Conservation (phyloP, 1,140 invertebrate genomes). For the Orchestia grillus region DNA sequence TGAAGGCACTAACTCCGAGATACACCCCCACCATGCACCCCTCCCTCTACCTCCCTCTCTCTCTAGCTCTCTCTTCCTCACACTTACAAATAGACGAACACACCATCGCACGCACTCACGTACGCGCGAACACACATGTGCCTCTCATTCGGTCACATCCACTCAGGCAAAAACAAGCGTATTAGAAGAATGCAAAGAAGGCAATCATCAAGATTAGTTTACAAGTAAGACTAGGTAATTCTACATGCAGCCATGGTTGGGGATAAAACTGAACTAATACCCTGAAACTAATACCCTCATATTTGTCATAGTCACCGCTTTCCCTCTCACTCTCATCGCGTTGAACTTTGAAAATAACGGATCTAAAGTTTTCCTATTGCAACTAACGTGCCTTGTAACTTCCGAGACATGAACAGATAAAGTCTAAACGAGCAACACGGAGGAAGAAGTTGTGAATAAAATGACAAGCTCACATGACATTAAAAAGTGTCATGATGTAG, state of each 20-base stretch:
- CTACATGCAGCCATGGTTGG: neutral
- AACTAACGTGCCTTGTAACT: neutral
- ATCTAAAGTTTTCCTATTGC: neutral
- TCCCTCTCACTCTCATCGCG: neutral
- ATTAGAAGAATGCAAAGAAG: neutral
- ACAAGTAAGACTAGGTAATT: neutral
- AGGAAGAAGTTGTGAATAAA: neutral
- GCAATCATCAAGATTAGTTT: neutral
- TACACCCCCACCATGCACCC: neutral
- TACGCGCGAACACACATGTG: neutral
- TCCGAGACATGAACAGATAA: neutral
- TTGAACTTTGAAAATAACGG: neutral
- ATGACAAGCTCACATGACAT: neutral
- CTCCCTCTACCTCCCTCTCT: neutral
- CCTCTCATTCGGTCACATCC: slow-evolving; percentile 13
- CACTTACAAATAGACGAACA: slow-evolving; percentile 35
- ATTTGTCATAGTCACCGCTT: slow-evolving; percentile 23
- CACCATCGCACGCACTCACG: slow-evolving; percentile 45
- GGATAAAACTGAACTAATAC: neutral
- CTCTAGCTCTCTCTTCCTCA: slow-evolving; percentile 44
- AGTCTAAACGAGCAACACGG: neutral
- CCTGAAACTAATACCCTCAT: neutral
- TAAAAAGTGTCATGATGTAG: neutral
- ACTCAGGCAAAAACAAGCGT: neutral
- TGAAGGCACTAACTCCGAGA: slow-evolving; percentile 37